Percentiles rank a stretch among this genome's conserved stretches.
Conservation (phyloP, 2,113 vertebrate genomes). For the Sula dactylatra region DNA sequence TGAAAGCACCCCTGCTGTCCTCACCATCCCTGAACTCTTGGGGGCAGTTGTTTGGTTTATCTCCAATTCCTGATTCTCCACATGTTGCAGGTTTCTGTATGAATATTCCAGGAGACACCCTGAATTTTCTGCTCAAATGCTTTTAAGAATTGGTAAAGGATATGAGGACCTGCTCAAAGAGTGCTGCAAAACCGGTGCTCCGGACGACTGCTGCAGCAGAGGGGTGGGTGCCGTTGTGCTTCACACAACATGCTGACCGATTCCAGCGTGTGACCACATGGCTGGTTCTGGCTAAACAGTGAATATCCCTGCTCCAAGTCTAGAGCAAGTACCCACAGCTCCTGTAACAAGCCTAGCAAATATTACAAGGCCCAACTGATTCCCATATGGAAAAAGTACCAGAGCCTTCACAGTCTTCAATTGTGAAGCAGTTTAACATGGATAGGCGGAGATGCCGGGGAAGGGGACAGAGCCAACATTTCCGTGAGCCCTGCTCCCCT, state of each 20-base stretch:
- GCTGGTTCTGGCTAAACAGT: background rate
- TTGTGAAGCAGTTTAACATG: rapidly evolving
- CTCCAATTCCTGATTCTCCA: background rate
- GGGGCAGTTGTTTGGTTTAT: background rate
- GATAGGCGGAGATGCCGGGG: background rate
- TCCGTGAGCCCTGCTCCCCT: background rate
- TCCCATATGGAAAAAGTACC: background rate
- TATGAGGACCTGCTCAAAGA: constrained; percentile 50
- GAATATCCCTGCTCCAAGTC: background rate
- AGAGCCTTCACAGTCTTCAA: rapidly evolving
- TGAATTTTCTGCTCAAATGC: constrained; percentile 38
- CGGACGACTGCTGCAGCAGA: constrained; percentile 10
- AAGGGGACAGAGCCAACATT: background rate
- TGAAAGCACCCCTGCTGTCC: background rate
- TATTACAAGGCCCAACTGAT: rapidly evolving
- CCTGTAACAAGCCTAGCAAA: background rate
- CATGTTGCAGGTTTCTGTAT: constrained; percentile 43
- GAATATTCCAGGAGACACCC: constrained; percentile 69
- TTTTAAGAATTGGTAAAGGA: constrained; percentile 27
- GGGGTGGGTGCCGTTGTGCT: background rate
- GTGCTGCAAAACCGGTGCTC: constrained; percentile 51
- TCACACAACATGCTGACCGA: rapidly evolving
- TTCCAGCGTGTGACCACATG: too few species aligned
- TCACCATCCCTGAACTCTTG: rapidly evolving
- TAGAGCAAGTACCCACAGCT: background rate